Evolutionary conservation across 2,113 vertebrate species (phyloP), one percentile per base, ranked within the genome.

Genomic region (Gulo gulo): DNA sequence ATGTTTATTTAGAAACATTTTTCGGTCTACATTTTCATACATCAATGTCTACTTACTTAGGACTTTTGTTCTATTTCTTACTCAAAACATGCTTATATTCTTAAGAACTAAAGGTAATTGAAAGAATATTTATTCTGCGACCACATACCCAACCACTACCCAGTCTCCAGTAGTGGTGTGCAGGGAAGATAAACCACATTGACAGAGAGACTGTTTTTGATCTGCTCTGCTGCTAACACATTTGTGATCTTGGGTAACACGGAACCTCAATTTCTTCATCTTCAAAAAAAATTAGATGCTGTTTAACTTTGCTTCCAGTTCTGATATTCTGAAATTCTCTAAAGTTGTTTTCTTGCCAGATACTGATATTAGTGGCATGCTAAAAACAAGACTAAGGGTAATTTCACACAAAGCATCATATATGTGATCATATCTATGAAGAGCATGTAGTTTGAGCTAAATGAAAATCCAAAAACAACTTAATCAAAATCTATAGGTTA

Each of bases 291-390:
- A 36, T 59, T 78, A 69, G 0, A 34, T 10, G 61, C 21, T 4
- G 86, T 82, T 71, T 61, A 55, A 91, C 47, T 87, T 89, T 94
- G 21, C 39, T 91, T 94, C 52, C 47, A 91, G 21, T 88, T 96
- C 39, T 88, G 61, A 73, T 73, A 82, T 10, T 61, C 36, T 31
- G 26, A 65, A 78, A 85, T 69, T 65, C 50, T 50, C 34, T 55
- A 26, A 92, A 11, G 1, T 31, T 47, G 42, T 74, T 89, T 65
- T 86, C 34, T 87, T 94, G 57, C 29, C 8, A 15, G 52, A 73
- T 52, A 39, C 63, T 94, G 42, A 42, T 81, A 31, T 55, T 50
- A 86, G 23, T 29, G 6, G 31, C 21, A 76, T 16, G 4, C 14
- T 47, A 74, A 84, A 47, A 78, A 61, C 15, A 67, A 59, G 23